These are phyloP conservation scores for Sorex araneus DNA, from an alignment of 2,113 vertebrate species.

Conservation along the genomic window DNA sequence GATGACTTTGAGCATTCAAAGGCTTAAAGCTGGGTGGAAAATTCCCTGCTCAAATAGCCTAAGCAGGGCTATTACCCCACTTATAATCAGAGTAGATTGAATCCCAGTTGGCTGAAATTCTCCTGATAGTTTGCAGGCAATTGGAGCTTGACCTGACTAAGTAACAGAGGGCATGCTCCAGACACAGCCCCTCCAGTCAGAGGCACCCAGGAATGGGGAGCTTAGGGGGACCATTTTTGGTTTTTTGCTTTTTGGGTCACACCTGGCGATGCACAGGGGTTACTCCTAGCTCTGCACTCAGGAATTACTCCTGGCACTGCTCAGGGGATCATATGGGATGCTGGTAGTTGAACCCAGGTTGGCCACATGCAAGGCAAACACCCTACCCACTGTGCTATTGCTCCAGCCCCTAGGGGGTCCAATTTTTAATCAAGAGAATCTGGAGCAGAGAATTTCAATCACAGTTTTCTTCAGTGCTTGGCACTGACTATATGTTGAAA, in stretches of 20 bases:
- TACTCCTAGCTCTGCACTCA: too few species aligned
- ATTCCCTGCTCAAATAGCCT: not conserved
- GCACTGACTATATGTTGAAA: not conserved
- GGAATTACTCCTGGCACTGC: too few species aligned
- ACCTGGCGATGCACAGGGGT: too few species aligned
- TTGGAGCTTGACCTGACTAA: not conserved
- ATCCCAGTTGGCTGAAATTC: not conserved
- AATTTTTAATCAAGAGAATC: slow-evolving; percentile 29
- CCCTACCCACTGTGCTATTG: too few species aligned
- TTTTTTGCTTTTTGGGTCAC: too few species aligned
- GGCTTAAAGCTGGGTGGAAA: not conserved
- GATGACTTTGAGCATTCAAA: slow-evolving; percentile 18
- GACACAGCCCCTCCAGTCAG: not conserved
- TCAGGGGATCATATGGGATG: too few species aligned
- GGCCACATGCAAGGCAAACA: too few species aligned
- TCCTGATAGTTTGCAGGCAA: not conserved
- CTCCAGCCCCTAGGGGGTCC: not conserved
- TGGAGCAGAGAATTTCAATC: not conserved
- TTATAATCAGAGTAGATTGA: not conserved
- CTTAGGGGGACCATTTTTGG: not conserved
- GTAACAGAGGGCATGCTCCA: not conserved
- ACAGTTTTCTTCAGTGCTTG: not conserved
- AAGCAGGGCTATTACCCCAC: not conserved
- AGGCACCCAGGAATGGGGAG: not conserved
- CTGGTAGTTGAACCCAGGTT: too few species aligned